phyloP scores from a whole-genome alignment of 1,140 invertebrate genomes.

The Cyrtorhinus lividipennis region DNA sequence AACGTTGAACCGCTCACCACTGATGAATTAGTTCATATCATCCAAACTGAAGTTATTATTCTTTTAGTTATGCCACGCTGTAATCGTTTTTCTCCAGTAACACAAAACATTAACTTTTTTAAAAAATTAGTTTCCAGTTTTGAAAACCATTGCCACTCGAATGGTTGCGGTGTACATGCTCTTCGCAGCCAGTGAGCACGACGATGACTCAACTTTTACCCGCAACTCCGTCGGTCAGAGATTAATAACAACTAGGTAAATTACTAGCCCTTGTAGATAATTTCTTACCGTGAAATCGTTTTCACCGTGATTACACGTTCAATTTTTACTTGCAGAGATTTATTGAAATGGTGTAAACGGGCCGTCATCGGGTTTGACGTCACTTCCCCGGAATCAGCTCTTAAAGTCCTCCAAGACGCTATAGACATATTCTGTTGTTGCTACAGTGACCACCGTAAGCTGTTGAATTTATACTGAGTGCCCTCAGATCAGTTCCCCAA shows the following conservation, averaged over 20 bases:
- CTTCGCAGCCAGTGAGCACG: constrained; percentile 55
- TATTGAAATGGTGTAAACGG: constrained; percentile 83
- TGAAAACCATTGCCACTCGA: constrained; percentile 56
- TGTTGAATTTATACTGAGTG: neutral
- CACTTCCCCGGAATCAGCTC: constrained; percentile 51
- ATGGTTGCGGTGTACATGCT: constrained; percentile 74
- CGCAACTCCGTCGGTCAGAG: constrained; percentile 36
- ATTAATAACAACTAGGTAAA: constrained; percentile 45
- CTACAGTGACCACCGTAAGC: constrained; percentile 38
- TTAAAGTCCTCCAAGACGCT: constrained; percentile 75
- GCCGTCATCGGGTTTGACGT: constrained; percentile 58
- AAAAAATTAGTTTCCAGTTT: constrained; percentile 49
- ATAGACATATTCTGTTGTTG: constrained; percentile 80
- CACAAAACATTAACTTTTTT: neutral
- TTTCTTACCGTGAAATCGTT: neutral
- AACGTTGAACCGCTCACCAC: constrained; percentile 62
- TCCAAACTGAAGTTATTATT: constrained; percentile 34
- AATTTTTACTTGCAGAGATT: constrained; percentile 51
- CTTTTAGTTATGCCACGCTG: neutral
- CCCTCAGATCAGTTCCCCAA: too few species aligned
- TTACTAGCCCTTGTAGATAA: constrained; percentile 2
- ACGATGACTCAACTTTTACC: constrained; percentile 28
- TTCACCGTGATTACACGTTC: neutral
- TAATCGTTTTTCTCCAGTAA: too few species aligned
- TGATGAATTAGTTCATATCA: constrained; percentile 52